Percentiles rank a stretch among this genome's conserved stretches.
Evolutionary conservation across 2,113 vertebrate species (phyloP).

Genomic region (Tinamus guttatus): DNA sequence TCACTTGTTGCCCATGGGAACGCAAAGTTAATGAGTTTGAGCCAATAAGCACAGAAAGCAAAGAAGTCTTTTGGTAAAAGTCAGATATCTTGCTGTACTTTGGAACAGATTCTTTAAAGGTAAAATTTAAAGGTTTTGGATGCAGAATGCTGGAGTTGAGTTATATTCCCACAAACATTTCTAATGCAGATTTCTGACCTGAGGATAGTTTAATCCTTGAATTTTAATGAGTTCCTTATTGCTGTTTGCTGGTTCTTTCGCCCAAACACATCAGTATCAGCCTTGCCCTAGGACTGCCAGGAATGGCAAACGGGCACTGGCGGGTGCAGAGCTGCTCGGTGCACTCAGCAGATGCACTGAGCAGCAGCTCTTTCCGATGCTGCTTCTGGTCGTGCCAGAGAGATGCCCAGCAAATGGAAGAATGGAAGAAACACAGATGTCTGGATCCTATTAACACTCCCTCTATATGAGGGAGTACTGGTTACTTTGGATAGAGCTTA

Average conservation of each 20-base stretch:
- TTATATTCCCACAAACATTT: background rate
- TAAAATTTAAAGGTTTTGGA: background rate
- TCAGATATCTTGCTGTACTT: background rate
- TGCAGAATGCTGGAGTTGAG: background rate
- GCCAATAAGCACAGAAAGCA: background rate
- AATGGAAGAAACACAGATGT: background rate
- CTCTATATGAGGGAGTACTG: background rate
- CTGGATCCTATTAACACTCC: background rate
- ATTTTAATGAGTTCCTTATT: background rate
- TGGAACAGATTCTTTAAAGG: background rate
- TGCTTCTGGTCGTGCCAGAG: background rate
- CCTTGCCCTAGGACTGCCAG: background rate
- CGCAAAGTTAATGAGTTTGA: background rate
- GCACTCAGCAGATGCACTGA: accelerated
- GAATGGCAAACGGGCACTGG: background rate
- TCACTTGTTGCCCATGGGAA: background rate
- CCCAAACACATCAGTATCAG: accelerated
- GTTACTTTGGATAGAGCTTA: background rate
- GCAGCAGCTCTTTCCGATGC: background rate
- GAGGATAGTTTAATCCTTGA: background rate
- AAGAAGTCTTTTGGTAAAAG: background rate
- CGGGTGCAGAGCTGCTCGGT: background rate
- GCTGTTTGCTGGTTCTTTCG: background rate
- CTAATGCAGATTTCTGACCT: background rate
- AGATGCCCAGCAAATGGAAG: too few relatives aligned